Base-by-base conservation (phyloP, 1,140 invertebrate genomes). In the Gonioctena quinquepunctata region DNA sequence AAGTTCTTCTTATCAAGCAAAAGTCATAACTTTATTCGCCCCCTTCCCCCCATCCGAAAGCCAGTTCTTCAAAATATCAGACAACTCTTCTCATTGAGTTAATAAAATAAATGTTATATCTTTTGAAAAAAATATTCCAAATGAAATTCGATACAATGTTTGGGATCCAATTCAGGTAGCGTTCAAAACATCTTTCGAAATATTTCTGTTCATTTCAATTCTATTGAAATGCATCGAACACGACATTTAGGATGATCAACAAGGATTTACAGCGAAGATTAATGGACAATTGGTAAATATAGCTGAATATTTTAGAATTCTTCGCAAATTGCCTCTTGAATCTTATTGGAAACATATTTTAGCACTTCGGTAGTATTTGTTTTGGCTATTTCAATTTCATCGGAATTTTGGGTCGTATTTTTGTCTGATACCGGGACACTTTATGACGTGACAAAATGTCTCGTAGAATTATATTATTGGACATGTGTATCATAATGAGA, bases 361-460 rank as follows among this genome's bases (percentile, higher is more conserved):
- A 54, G 63, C 33, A 13, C 8, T 63, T 54, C 49, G 63, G 63
- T 26, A 66, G 42, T 66, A 54, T 66, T 66, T 66, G 63, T 66
- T 66, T 66, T 66, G 63, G 63, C 63, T 66, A 66, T 66, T 66
- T 52, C 63, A 54, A 25, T 66, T 66, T 54, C 63, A 66, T 66
- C 63, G 63, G 63, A 54, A 66, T 66, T 48, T 64, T 18, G 3
- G 48, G 48, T 52, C 21, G 16, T 52, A 52, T 66, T 66, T 66
- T 66, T n/a, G 25, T 64, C 50, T 21, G 23, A 33, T 42, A 18
- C 18, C 27, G 19, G 27, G n/a, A 48, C 16, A 48, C 60, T 62
- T 62, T 62, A 62, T 27, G 60, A 62, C 18, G 23, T 62, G 60
- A 62, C 60, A 62, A 62, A 62, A 25, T 42, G 18, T n/a, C 23